Base-by-base conservation (phyloP, 1,140 invertebrate genomes). In the Apocrypta bakeri region DNA sequence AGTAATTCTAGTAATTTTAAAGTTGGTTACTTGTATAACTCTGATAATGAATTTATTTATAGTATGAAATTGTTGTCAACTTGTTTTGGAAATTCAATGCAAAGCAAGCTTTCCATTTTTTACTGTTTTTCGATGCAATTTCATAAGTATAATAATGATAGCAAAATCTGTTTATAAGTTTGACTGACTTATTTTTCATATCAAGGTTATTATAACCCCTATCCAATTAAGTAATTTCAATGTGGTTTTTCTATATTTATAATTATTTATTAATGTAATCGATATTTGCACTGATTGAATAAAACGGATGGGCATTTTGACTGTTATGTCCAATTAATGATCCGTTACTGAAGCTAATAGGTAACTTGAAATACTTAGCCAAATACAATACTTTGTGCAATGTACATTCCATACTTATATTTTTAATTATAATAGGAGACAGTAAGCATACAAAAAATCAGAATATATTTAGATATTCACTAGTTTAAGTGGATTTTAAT, bases 381-480 rank as follows among this genome's bases (percentile, higher is more conserved):
- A 71, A 71, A 71, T 21, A 69, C 27, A 66, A 82, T 74, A 82
- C 48, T 73, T 25, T 78, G 71, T 85, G 80, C 68, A 78, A 83
- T 79, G 33, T 85, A 83, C 42, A 77, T 69, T 82, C 72, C 48
- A 77, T 75, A 74, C 66, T 85, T 79, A 56, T 84, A 88, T 89
- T 88, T 89, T 88, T 88, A 82, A 86, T 63, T 84, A 84, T 74
- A 68, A 83, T 84, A 87, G 48, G 14, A 24, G 61, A 78, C 84
- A 79, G 71, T 29, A 48, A 29, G n/a, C 9, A 73, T 68, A 68
- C 11, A 61, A 75, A 68, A 76, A 81, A n/a, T 17, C 77, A 68
- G 81, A 80, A 75, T 80, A 85, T 88, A 86, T 84, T 87, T 86
- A 85, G 79, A 80, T 86, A 88, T 84, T 84, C 24, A 82, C 71